Base-by-base conservation (phyloP, 1,140 invertebrate genomes). In the Pseudomyrmex sp. region DNA sequence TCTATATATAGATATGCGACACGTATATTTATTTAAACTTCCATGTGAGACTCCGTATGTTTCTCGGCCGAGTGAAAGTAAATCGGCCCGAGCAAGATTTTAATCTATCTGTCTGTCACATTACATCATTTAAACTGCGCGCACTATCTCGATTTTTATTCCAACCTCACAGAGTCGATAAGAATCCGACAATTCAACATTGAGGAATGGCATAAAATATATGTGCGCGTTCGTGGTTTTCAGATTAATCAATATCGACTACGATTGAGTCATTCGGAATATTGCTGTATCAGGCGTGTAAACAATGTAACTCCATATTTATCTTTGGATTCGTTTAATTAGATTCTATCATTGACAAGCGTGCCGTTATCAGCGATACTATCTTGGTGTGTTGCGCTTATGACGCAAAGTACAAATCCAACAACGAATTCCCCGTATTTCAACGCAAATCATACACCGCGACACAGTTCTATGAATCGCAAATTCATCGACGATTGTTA, bases 281-380 rank as follows among this genome's bases (percentile, higher is more conserved):
- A n/a, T 69, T 15, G 35, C 75, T n/a, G 8, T 65, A 9, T 70
- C 15, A 50, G 15, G 56, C 46, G 46, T 72, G 54, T 50, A 80
- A 70, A 80, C 54, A 72, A 70, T 56, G 15, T 70, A 66, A 80
- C 23, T 61, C 18, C 66, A 59, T 70, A 59, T 80, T 80, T 80
- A 80, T 48, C 56, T 48, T 80, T 35, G 35, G 65, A 69, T 46
- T 70, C 20, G 66, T 80, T 80, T 80, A 80, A 80, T 80, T 70
- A 70, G 54, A 70, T 59, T 79, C 76, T 72, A 77, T 66, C 50
- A 58, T 13, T 26, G 48, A 68, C 52, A 10, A 79, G 20, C 23
- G 65, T 26, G 48, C 44, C 15, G 65, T 79, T 79, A 79, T 70
- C 75, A 13, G 10, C 52, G n/a, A 77, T 52, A 23, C n/a, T 23